These are phyloP conservation scores for Takifugu flavidus DNA, from an alignment of 2,113 vertebrate species.

Conservation along the genomic window DNA sequence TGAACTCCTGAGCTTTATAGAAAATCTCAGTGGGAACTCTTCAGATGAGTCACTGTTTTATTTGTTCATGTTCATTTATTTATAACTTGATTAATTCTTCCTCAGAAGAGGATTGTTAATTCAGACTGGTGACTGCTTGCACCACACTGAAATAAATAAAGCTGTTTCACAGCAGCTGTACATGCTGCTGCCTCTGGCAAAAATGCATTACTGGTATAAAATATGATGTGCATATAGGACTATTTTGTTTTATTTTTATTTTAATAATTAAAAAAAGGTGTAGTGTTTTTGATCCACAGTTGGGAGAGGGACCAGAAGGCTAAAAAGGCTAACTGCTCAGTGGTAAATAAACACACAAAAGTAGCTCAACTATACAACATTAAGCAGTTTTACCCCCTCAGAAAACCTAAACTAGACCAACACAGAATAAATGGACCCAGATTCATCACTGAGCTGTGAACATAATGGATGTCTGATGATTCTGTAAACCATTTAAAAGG, in stretches of 20 bases:
- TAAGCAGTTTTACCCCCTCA: neutral
- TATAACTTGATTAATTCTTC: neutral
- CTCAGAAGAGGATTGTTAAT: too few species aligned
- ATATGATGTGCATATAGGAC: too few species aligned
- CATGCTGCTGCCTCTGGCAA: too few species aligned
- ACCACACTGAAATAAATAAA: neutral
- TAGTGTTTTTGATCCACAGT: too few species aligned
- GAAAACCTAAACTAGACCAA: neutral
- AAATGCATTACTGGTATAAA: too few species aligned
- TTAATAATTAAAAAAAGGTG: too few species aligned
- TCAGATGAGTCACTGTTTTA: slow-evolving; percentile 18
- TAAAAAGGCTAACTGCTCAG: neutral
- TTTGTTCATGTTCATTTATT: slow-evolving; percentile 33
- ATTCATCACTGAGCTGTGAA: neutral
- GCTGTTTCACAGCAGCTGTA: neutral
- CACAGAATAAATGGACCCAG: neutral
- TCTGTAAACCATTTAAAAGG: too few species aligned
- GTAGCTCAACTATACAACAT: neutral
- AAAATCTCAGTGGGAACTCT: slow-evolving; percentile 30
- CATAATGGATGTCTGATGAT: neutral
- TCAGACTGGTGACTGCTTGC: too few species aligned
- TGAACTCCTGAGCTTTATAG: slow-evolving; percentile 19
- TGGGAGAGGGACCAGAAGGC: too few species aligned
- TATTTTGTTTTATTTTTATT: too few species aligned
- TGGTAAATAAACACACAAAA: neutral